Evolutionary conservation across 2,888 invertebrate species (phyloP), one percentile per base, ranked within the genome.

Genomic region (Portevinia maculata): DNA sequence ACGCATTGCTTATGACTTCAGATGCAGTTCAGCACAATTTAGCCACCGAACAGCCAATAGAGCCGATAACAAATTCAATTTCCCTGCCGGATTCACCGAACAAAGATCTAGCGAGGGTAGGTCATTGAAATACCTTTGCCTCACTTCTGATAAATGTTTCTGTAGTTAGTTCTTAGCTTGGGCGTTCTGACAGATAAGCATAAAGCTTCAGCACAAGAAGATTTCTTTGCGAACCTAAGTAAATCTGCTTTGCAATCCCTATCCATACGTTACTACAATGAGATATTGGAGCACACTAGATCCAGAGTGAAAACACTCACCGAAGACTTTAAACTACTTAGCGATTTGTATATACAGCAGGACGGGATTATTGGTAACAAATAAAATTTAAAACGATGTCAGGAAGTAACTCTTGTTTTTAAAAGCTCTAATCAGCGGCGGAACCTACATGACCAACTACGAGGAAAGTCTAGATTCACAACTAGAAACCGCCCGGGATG

Each of bases 221-320:
- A 91, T 79, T 91, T 91, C 83, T 88, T 91, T 85, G 91, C 90
- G 57, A 89, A 88, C 57, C 84, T 91, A 30, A 91, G 89, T 75
- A 89, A 89, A 85, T 87, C 89, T 32, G 87, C 88, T 3, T 84
- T 90, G 28, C 87, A 89, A 65, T 69, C 88, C 34, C 85, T 87
- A 21, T 86, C 88, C 50, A 85, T 88, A 55, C 87, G 88, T 9
- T 89, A 88, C 50, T 89, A 88, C 37, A 85, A 86, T 0, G 90
- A 91, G 52, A 87, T 91, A 17, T 71, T 90, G 50, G 89, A 90
- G 11, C 89, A 90, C 46, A 89, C 89, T 1, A 90, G 87, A 67
- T 86, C 87, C 15, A 87, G 90, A 5, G 86, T 88, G 32, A 89
- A 88, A 81, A 83, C 85, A 0, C 85, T 90, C 8, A 70, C 86